Base-by-base conservation (phyloP, 2,797 vertebrate species). In the Mus spretus region DNA sequence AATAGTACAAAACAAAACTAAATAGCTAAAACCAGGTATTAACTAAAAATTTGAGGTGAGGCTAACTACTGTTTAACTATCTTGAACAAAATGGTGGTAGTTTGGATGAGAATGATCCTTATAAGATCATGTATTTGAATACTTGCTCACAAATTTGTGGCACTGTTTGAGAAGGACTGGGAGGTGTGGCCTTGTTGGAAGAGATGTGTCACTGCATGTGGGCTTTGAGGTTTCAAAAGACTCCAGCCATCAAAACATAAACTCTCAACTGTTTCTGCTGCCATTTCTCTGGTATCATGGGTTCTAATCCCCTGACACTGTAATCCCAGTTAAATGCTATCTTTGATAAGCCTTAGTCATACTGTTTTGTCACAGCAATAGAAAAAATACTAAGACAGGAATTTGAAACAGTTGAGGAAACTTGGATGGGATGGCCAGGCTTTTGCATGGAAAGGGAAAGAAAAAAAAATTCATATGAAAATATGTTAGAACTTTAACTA, bases 401-500 rank as follows among this genome's bases (percentile, higher is more conserved):
- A 70, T 86, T 31, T 70, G 63, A 65, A 40, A 37, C 61, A 10
- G 53, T 55, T 89, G 61, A 44, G 22, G 34, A 95, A 87, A n/a
- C 20, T 57, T 93, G 34, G 90, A 90, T 75, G 93, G 55, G 65
- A 93, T 93, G 63, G 24, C 28, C 47, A 77, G 28, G 75, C 20
- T 78, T 96, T 94, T 82, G 75, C 74, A 61, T 86, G 81, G 31
- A 55, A 81, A 94, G n/a, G 94, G 72, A 81, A 90, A 89, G 89
- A 91, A 95, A 89, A 95, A 94, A 92, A 50, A 1, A 1, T 26
- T 26, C 31, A 79, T 59, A 90, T 85, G 55, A 96, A 90, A 94
- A 77, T 80, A 44, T 86, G 79, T 94, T 95, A 93, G 90, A 96
- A 96, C 77, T 96, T 95, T 93, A 96, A 93, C 96, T 95, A 97